Evolutionary conservation across 2,888 invertebrate species (phyloP).

Genomic region (Phaonia tiefii): DNA sequence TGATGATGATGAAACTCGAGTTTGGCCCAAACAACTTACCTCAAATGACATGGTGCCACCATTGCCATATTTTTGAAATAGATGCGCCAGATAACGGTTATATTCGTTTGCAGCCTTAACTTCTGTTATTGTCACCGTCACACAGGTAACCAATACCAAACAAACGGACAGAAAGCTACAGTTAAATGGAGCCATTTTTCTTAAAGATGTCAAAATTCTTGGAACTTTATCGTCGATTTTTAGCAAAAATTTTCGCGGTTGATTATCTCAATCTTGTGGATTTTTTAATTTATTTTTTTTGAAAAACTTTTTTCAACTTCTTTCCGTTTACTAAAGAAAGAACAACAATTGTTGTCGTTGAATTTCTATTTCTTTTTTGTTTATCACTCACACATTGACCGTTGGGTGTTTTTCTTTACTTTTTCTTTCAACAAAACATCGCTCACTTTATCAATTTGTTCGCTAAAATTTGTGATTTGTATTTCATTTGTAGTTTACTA

Average conservation of each 20-base stretch:
- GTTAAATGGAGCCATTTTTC: constrained; percentile 47
- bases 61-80: constrained; percentile 80
- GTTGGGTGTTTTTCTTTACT: too few species aligned
- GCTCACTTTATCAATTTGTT: constrained; percentile 45
- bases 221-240: constrained; percentile 15
- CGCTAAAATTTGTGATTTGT: constrained; percentile 44
- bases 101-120: constrained; percentile 75
- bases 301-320: not conserved
- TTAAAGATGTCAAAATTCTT: not conserved
- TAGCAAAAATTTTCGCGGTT: constrained; percentile 13
- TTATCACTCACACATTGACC: too few species aligned
- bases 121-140: constrained; percentile 25
- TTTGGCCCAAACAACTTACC: constrained; percentile 70
- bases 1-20: not conserved
- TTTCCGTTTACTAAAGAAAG: not conserved
- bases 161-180: not conserved
- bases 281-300: constrained; percentile 44
- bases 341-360: not conserved
- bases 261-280: too few species aligned
- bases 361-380: not conserved
- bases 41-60: constrained; percentile 79
- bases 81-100: constrained; percentile 79
- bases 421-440: constrained; percentile 35
- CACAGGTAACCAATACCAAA: constrained; percentile 3
- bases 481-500: constrained; percentile 51